phyloP scores from a whole-genome alignment of 2,113 vertebrate species.

The Ctenomys sociabilis region DNA sequence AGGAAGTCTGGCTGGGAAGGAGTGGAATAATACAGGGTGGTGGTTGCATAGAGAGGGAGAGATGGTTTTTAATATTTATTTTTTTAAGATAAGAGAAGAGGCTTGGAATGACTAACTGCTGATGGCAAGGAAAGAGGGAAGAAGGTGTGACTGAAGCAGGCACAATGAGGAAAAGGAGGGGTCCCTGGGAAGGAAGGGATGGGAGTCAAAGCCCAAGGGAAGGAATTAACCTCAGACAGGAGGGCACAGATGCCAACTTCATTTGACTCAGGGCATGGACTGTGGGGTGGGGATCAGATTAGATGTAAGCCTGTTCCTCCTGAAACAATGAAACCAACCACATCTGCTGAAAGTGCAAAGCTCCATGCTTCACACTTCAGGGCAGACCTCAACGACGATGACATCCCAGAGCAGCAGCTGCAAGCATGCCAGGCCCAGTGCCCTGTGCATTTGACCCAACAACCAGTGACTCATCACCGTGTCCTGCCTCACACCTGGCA shows the following conservation, averaged over 20 bases:
- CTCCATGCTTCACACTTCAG: not conserved
- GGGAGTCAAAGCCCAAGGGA: not conserved
- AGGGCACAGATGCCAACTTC: not conserved
- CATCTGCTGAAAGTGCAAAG: not conserved
- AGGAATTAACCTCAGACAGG: constrained; percentile 43
- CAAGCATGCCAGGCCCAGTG: not conserved
- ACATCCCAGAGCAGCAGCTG: not conserved
- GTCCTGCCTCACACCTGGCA: not conserved
- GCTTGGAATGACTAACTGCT: constrained; percentile 11
- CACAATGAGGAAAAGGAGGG: constrained; percentile 58
- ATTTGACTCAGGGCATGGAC: not conserved
- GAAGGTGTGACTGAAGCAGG: constrained; percentile 9
- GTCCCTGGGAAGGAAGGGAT: not conserved
- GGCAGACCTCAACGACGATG: not conserved
- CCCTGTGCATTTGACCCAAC: not conserved
- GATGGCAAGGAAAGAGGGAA: constrained; percentile 48
- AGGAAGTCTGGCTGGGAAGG: constrained; percentile 37
- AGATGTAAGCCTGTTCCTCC: not conserved
- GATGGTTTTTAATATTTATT: constrained; percentile 35
- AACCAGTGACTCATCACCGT: not conserved
- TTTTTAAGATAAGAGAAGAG: constrained; percentile 74
- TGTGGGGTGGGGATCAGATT: not conserved
- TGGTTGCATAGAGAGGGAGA: not conserved
- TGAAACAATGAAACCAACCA: not conserved
- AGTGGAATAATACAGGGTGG: constrained; percentile 29